Conservation (phyloP, 35 echinoderm and acorn worm species). For the Lytechinus variegatus region DNA sequence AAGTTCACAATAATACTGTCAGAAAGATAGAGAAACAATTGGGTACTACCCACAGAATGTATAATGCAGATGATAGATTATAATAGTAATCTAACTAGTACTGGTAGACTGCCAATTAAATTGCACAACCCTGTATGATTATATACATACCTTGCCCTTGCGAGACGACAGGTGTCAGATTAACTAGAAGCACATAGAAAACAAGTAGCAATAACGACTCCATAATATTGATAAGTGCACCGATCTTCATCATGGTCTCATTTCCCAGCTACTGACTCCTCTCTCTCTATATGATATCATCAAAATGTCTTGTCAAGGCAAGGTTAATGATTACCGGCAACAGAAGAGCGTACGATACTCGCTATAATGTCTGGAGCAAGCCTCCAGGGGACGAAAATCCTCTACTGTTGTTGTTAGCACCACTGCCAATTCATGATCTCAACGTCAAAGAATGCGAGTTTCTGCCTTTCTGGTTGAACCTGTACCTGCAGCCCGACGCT, state of each 20-base stretch:
- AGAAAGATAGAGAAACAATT: too few relatives aligned
- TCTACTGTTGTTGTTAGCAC: background rate
- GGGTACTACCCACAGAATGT: too few relatives aligned
- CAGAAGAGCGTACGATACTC: background rate
- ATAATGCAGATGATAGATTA: too few relatives aligned
- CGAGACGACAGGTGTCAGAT: background rate
- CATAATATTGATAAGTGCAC: background rate
- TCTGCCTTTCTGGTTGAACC: background rate
- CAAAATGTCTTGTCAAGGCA: background rate
- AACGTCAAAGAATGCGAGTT: background rate
- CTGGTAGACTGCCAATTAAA: background rate
- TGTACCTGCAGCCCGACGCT: background rate
- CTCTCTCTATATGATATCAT: background rate
- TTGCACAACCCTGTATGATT: background rate
- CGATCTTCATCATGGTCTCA: background rate
- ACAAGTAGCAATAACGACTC: background rate
- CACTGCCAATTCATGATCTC: background rate
- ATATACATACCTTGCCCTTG: background rate
- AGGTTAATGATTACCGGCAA: too few relatives aligned
- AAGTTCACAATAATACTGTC: too few relatives aligned
- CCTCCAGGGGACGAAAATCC: background rate
- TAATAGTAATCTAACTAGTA: too few relatives aligned
- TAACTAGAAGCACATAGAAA: background rate
- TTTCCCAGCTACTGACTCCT: background rate
- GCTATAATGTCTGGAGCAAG: background rate